Evolutionary conservation across 2,113 vertebrate genomes (phyloP).

Genomic region (Bubalus kerabau): DNA sequence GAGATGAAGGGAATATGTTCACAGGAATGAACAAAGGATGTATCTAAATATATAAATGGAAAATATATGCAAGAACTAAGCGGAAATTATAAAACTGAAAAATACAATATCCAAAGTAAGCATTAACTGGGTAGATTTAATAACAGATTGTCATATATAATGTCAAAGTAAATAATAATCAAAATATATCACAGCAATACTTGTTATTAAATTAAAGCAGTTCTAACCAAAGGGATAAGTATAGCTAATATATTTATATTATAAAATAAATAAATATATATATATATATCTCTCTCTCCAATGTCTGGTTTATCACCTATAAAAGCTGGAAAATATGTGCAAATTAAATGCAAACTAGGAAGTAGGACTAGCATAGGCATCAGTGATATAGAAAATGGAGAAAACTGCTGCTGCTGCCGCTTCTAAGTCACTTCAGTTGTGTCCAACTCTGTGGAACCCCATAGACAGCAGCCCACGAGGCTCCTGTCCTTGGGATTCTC

Average conservation of each 20-base stretch:
- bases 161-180: background rate
- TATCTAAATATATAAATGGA: background rate
- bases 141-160: background rate
- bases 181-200: background rate
- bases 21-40: background rate
- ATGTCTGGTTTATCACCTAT: background rate
- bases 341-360: background rate
- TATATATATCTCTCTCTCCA: background rate
- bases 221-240: background rate
- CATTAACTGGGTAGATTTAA: background rate
- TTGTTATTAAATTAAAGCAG: background rate
- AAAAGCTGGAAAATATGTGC: background rate
- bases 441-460: too few species aligned
- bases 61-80: background rate
- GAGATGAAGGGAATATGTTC: background rate
- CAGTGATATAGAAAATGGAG: background rate
- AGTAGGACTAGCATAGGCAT: background rate
- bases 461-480: accelerated
- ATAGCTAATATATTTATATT: background rate
- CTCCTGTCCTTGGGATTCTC: too few species aligned
- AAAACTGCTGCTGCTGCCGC: background rate
- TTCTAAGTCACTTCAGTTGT: too few species aligned
- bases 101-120: background rate
- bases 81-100: background rate
- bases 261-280: background rate